Percentiles rank a stretch among this genome's conserved stretches.
Evolutionary conservation across 2,888 invertebrate species (phyloP).

Genomic region (Euplagia quadripunctaria): DNA sequence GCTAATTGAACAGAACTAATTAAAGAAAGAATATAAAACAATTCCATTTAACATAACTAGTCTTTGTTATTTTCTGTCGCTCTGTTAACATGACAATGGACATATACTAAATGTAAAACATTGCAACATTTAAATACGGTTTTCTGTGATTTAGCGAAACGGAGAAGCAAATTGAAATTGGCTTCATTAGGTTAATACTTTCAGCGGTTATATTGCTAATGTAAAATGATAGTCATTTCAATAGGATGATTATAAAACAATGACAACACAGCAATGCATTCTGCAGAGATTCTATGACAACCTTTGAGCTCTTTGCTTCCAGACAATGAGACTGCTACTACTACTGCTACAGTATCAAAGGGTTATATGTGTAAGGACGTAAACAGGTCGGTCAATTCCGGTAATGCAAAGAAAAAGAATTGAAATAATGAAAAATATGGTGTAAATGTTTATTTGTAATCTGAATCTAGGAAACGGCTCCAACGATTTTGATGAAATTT

Average conservation of each 20-base stretch:
- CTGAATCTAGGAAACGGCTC: no score
- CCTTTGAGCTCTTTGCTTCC: no score
- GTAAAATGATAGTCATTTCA: neutral
- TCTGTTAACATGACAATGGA: slow-evolving; percentile 35
- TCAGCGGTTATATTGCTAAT: neutral
- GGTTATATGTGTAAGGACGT: no score
- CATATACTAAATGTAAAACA: slow-evolving; percentile 4
- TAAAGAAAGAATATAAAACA: slow-evolving; percentile 27
- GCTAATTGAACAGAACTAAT: neutral
- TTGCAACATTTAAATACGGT: neutral
- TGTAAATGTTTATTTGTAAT: no score
- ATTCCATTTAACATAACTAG: slow-evolving; percentile 30
- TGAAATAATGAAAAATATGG: no score
- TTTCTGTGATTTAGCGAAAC: neutral
- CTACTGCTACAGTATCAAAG: no score
- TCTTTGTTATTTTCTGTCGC: slow-evolving; percentile 33
- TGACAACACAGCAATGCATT: no score
- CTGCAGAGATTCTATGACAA: no score
- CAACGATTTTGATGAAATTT: no score
- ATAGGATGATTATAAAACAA: neutral
- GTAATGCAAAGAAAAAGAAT: no score
- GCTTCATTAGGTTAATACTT: neutral
- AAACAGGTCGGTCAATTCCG: no score
- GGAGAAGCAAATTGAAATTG: neutral
- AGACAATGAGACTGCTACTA: no score